Base-by-base conservation (phyloP, 2,888 invertebrate species). In the Mongoloraphidia duomilia region DNA sequence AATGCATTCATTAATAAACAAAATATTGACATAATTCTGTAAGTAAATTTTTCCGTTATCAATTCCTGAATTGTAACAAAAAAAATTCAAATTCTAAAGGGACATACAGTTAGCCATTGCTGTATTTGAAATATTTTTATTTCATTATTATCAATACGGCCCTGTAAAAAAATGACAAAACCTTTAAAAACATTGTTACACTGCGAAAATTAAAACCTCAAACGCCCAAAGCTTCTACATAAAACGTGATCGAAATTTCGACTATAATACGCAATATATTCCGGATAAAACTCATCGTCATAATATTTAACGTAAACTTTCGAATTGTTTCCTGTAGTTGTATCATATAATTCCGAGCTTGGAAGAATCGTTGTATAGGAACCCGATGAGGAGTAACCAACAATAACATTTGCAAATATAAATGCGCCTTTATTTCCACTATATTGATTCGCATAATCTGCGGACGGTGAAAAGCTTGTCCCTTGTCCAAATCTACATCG, bases 281-380 rank as follows among this genome's bases (percentile, higher is more conserved):
- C 55, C 2, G 65, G 65, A 51, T 65, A 64, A 56, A 61, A 66
- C 50, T 66, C 65, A 46, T 59, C 55, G 49, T 66, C 65, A 47
- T 60, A 61, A 54, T 60, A 66, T 53, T 66, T 66, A 0, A 66
- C 64, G 52, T 56, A 63, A 2, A 64, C 65, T 6, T 53, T 49
- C 0, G 54, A 53, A 38, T 47, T 44, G 51, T 58, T 59, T 9
- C 61, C 62, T 35, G 51, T 46, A 1, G 62, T 61, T 1, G 65
- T 66, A 52, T 66, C 65, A 52, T 44, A 60, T 26, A 3, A 3
- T 4, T 56, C 55, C 17, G 33, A 34, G 33, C 56, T 52, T 8
- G 65, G 62, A 17, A 64, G 49, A n/a, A 5, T 14, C 5, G 17
- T 43, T 9, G 2, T 8, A 50, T 54, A 9, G 9, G 8, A 42